Conservation (phyloP, 1,140 invertebrate species). For the Homalodisca vitripennis region DNA sequence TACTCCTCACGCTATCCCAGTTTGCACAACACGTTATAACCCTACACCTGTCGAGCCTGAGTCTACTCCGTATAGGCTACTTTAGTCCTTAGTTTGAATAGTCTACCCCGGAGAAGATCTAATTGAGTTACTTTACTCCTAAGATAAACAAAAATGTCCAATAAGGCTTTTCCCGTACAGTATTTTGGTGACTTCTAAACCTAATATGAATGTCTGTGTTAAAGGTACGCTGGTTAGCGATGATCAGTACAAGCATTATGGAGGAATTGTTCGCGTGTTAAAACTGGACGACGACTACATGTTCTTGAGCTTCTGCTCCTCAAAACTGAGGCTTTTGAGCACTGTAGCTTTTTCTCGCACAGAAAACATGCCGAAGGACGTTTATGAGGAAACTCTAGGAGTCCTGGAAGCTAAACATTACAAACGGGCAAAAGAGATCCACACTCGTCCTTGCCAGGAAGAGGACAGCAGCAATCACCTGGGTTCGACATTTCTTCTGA, state of each 20-base stretch:
- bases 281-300: constrained; percentile 17
- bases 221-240: constrained; percentile 2
- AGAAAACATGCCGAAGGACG: background rate
- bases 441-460: background rate
- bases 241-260: constrained; percentile 2
- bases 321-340: background rate
- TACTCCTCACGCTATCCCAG: too few relatives aligned
- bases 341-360: constrained; percentile 6
- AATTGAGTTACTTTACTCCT: too few relatives aligned
- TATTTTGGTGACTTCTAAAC: too few relatives aligned
- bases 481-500: too few relatives aligned
- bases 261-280: background rate
- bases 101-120: too few relatives aligned
- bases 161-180: too few relatives aligned
- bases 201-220: constrained; percentile 2
- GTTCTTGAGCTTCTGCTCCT: constrained; percentile 16
- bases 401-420: background rate
- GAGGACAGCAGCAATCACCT: too few relatives aligned
- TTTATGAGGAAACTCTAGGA: background rate
- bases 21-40: too few relatives aligned
- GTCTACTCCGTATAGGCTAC: too few relatives aligned
- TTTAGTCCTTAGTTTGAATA: too few relatives aligned
- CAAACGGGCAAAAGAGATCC: constrained; percentile 7
- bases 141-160: too few relatives aligned
- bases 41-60: too few relatives aligned